These are phyloP conservation scores for Sarcophaga variegata DNA, from an alignment of 2,888 invertebrate species.

Conservation along the genomic window DNA sequence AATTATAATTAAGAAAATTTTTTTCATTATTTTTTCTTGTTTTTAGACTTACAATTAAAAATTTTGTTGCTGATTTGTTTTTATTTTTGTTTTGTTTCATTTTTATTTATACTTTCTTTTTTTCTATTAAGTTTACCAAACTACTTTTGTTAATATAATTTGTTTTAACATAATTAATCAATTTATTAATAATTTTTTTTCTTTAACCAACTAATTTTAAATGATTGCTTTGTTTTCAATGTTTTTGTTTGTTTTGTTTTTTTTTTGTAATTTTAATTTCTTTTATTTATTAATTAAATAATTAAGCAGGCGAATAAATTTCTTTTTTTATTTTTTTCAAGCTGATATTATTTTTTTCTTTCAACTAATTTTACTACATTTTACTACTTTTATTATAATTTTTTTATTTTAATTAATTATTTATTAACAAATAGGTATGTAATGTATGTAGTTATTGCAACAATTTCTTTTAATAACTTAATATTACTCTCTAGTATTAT, in stretches of 20 bases:
- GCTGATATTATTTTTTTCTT: conserved; percentile 31
- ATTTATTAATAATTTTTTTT: conserved; percentile 18
- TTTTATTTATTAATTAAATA: conserved; percentile 6
- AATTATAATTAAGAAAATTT: neutral
- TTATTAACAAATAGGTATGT: neutral
- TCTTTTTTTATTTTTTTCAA: conserved; percentile 21
- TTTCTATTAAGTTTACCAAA: conserved; percentile 10
- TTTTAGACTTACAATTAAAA: conserved; percentile 24
- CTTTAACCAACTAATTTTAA: conserved; percentile 69
- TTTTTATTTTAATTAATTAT: conserved; percentile 25
- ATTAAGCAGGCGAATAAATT: conserved; percentile 52
- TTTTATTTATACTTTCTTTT: conserved; percentile 19
- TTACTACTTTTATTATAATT: conserved; percentile 38
- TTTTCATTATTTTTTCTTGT: neutral
- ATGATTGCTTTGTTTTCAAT: conserved; percentile 72
- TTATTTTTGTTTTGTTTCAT: neutral
- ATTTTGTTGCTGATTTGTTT: conserved; percentile 11
- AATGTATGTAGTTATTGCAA: neutral
- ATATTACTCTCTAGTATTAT: no score
- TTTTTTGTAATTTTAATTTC: conserved; percentile 31
- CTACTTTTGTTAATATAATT: conserved; percentile 7
- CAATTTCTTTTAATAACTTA: neutral
- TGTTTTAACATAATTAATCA: neutral
- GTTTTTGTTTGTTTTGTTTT: conserved; percentile 59
- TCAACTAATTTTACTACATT: conserved; percentile 49